Evolutionary conservation across 2,113 vertebrate genomes (phyloP), one percentile per base, ranked within the genome.

Genomic region (Synchiropus splendidus): DNA sequence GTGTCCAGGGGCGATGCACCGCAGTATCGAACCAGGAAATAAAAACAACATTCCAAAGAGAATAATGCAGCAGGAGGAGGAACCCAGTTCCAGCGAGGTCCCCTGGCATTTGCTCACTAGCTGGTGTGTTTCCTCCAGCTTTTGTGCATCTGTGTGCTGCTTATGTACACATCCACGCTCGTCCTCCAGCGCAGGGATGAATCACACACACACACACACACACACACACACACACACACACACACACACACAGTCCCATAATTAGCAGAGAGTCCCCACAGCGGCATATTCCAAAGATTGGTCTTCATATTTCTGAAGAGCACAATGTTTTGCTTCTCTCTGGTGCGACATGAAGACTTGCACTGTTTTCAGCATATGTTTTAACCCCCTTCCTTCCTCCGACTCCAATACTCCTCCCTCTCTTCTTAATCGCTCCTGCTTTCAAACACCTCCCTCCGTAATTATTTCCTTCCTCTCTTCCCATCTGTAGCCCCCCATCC

Each of bases 1-100:
- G 18, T 69, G 63, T 65, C 66, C 36, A 9, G 42, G 52, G 69
- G 66, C 31, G 36, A 65, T 48, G 68, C 54, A 14, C 39, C 16
- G 9, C 45, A 35, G 54, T 56, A 59, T 68, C 14, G 30, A 72
- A 75, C 63, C 61, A 75, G 70, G 66, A 75, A 80, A 78, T 77
- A 71, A 78, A 74, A 74, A 71, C 71, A 69, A 73, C 66, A 61
- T 69, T 77, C 75, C 71, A 81, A 77, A 77, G 75, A 77, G 78
- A 81, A 81, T 77, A 78, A 77, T 81, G 71, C 69, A 75, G 66
- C 71, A 78, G 75, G 61, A 70, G 75, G 75, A 72, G 69, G 75
- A 58, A 59, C 68, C 67, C 42, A 56, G 38, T 67, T 74, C 70
- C 48, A 32, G 48, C 27, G 13, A 54, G 52, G 60, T 79, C 77